phyloP scores from a whole-genome alignment of 2,113 vertebrate species.

The Clupea harengus region DNA sequence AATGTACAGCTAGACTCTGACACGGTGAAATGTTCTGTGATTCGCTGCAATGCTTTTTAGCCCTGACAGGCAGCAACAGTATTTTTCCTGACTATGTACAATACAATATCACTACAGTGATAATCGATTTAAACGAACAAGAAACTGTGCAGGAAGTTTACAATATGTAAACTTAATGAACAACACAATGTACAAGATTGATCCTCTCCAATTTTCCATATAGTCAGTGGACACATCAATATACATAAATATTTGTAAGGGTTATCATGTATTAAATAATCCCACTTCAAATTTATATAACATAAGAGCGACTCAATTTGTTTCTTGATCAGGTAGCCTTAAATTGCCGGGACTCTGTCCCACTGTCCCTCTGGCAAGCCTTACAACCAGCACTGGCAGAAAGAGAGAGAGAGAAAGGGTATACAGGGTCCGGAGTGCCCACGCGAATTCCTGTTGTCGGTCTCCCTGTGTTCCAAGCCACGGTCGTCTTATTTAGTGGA shows the following conservation, averaged over 20 bases:
- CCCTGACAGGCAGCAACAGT: background rate
- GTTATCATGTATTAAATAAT: background rate
- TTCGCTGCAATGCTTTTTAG: background rate
- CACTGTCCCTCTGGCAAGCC: background rate
- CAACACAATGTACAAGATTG: background rate
- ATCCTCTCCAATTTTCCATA: background rate
- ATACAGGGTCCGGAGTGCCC: background rate
- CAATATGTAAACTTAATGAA: background rate
- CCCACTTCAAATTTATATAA: background rate
- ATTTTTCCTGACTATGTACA: background rate
- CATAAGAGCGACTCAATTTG: background rate
- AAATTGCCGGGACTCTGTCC: background rate
- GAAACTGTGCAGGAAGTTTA: background rate
- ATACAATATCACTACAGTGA: background rate
- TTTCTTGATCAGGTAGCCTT: background rate
- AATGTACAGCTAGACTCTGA: background rate
- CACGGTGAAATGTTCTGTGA: background rate
- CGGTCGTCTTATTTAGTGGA: background rate
- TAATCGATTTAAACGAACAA: background rate
- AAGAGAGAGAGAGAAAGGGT: background rate
- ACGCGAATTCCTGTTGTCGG: background rate
- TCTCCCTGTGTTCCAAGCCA: background rate
- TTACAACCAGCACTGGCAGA: background rate
- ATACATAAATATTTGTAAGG: background rate
- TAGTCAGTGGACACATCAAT: background rate